A percentile compares a stretch with the other conserved stretches of the same genome.
Evolutionary conservation across 2,888 invertebrate genomes (phyloP).

Genomic region (Pyrgus malvae): DNA sequence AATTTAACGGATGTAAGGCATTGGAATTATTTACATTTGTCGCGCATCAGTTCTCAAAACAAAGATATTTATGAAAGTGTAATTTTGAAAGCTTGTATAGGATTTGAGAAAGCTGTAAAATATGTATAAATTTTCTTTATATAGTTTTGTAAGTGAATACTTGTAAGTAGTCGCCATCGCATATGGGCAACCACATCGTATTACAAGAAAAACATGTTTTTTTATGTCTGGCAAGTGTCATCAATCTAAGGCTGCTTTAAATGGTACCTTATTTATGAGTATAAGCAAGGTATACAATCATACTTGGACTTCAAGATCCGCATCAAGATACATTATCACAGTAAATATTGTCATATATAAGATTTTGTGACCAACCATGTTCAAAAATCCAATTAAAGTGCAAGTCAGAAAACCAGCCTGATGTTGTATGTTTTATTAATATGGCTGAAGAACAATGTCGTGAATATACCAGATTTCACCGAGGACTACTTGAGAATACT

Average conservation of each 20-base stretch:
- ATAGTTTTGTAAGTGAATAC: too few species aligned
- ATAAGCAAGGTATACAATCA: not conserved
- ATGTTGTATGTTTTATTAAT: not conserved
- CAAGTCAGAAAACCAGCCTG: not conserved
- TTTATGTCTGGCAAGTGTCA: too few species aligned
- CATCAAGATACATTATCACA: not conserved
- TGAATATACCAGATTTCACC: slow-evolving; percentile 13
- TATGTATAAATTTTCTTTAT: too few species aligned
- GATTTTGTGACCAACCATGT: not conserved
- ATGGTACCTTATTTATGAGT: not conserved
- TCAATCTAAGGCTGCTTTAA: not conserved
- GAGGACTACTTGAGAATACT: slow-evolving; percentile 11
- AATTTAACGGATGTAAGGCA: not conserved
- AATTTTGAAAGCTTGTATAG: too few species aligned
- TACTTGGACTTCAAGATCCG: not conserved
- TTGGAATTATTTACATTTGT: too few species aligned
- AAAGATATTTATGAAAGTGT: too few species aligned
- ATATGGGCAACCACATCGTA: too few species aligned
- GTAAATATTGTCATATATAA: not conserved
- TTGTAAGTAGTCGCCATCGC: too few species aligned
- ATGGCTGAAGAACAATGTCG: not conserved
- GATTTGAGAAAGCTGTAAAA: too few species aligned
- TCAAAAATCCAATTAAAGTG: too few species aligned
- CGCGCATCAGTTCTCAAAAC: too few species aligned
- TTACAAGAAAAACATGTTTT: too few species aligned